Evolutionary conservation across 2,888 invertebrate species (phyloP).

Genomic region (Nymphalis urticae): DNA sequence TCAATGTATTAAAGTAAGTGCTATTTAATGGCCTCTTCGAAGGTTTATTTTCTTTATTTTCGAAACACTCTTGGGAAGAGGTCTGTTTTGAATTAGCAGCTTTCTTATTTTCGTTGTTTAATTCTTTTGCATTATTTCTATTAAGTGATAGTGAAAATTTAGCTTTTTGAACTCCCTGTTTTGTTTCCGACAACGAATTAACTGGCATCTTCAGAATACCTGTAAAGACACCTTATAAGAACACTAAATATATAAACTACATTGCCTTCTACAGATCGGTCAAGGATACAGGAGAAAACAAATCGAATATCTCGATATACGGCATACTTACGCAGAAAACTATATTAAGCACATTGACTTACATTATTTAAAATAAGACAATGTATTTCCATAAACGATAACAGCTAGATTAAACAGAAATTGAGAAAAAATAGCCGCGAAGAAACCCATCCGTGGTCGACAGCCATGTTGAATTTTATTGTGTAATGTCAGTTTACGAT

Average conservation of each 20-base stretch:
- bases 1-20: conserved; percentile 67
- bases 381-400: conserved; percentile 51
- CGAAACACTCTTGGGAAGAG: conserved; percentile 50
- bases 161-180: conserved; percentile 70
- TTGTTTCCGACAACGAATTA: conserved; percentile 71
- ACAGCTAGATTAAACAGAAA: conserved; percentile 55
- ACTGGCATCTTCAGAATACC: conserved; percentile 82
- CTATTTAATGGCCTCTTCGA: conserved; percentile 63
- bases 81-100: conserved; percentile 55
- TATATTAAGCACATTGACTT: conserved; percentile 70
- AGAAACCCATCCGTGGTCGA: conserved; percentile 61
- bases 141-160: conserved; percentile 72
- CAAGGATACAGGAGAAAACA: conserved; percentile 60
- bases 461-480: conserved; percentile 68
- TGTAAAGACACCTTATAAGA: conserved; percentile 51
- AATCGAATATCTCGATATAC: conserved; percentile 39
- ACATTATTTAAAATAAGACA: conserved; percentile 72
- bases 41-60: conserved; percentile 72
- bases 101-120: conserved; percentile 61
- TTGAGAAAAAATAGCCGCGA: conserved; percentile 61
- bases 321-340: conserved; percentile 66
- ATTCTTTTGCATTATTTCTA: conserved; percentile 70
- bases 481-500: conserved; percentile 34
- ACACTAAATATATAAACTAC: conserved; percentile 43
- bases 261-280: conserved; percentile 61